These are phyloP conservation scores for Planococcus citri DNA, from an alignment of 1,140 invertebrate species.

Conservation along the genomic window DNA sequence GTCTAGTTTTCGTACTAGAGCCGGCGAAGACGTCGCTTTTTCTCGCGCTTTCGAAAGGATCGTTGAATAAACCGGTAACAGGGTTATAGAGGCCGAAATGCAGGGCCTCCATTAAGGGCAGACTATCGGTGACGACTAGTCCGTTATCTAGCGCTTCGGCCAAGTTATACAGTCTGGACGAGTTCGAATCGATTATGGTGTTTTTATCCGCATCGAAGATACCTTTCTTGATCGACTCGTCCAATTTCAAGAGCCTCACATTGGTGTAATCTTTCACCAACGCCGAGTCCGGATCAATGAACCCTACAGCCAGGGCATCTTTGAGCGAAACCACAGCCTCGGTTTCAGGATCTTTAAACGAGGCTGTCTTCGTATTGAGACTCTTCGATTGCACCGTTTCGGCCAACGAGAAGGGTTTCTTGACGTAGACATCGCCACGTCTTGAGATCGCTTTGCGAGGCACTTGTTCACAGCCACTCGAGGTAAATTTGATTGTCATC, in stretches of 20 bases:
- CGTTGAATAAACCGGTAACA: conserved; percentile 58
- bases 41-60: conserved; percentile 59
- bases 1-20: conserved; percentile 31
- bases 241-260: conserved; percentile 64
- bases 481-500: conserved; percentile 52
- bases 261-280: conserved; percentile 75
- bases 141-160: conserved; percentile 59
- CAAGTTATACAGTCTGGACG: conserved; percentile 63
- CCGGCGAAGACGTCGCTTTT: conserved; percentile 39
- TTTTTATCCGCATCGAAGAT: conserved; percentile 76
- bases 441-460: conserved; percentile 61
- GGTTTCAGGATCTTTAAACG: conserved; percentile 59
- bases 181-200: conserved; percentile 66
- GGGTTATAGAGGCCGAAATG: conserved; percentile 72
- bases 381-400: conserved; percentile 57
- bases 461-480: conserved; percentile 47
- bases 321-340: conserved; percentile 60
- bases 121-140: conserved; percentile 57
- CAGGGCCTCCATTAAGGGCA: conserved; percentile 68
- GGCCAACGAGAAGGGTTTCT: conserved; percentile 60
- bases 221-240: conserved; percentile 72
- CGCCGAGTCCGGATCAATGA: conserved; percentile 75
- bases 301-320: conserved; percentile 66
- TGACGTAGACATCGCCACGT: conserved; percentile 51
- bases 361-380: conserved; percentile 56